Percentiles rank a stretch among this genome's conserved stretches.
Conservation (phyloP, 1,140 invertebrate species). For the Diabrotica virgifera region DNA sequence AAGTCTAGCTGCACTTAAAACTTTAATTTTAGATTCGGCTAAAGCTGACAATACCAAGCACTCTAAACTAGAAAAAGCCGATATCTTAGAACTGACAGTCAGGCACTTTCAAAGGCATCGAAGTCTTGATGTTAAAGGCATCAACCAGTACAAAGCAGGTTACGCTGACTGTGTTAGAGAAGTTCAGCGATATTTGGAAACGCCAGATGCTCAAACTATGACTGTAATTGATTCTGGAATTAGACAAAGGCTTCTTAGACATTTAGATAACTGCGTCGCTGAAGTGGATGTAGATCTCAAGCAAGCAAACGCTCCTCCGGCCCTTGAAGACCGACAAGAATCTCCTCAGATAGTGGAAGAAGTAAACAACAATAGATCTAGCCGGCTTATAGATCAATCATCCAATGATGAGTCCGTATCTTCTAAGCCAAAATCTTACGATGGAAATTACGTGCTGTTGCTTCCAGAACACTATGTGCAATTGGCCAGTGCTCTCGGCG, state of each 20-base stretch:
- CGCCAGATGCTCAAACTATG: conserved; percentile 63
- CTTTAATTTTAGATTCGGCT: conserved; percentile 67
- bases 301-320: conserved; percentile 39
- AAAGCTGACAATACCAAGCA: conserved; percentile 71
- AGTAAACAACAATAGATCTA: conserved; percentile 36
- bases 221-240: conserved; percentile 63
- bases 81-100: conserved; percentile 89
- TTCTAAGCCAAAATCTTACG: conserved; percentile 41
- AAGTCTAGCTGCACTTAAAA: conserved; percentile 81
- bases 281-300: conserved; percentile 67
- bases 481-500: conserved; percentile 44
- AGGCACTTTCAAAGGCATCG: conserved; percentile 76
- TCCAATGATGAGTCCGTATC: conserved; percentile 25
- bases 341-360: conserved; percentile 36
- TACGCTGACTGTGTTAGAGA: conserved; percentile 80
- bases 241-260: conserved; percentile 65
- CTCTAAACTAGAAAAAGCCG: conserved; percentile 86
- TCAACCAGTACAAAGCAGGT: conserved; percentile 62
- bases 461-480: conserved; percentile 48
- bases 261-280: conserved; percentile 67
- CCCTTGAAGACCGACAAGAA: conserved; percentile 28
- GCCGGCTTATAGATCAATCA: conserved; percentile 9
- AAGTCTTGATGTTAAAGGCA: conserved; percentile 60
- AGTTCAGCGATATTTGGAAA: conserved; percentile 63
- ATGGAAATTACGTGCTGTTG: conserved; percentile 46